Conservation (phyloP, 2,113 vertebrate genomes). For the Malurus elegans region DNA sequence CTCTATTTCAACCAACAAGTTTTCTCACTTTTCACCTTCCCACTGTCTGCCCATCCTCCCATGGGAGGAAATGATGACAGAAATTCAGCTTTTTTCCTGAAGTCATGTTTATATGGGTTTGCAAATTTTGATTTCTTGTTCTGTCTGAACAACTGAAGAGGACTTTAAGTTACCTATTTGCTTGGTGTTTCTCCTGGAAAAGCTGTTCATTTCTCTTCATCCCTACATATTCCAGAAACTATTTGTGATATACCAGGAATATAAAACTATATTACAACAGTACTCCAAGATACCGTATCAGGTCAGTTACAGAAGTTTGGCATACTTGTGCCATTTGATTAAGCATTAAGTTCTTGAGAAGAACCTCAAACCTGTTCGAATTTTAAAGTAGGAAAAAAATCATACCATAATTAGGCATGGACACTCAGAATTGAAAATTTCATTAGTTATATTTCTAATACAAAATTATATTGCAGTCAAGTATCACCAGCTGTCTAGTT, state of each 20-base stretch:
- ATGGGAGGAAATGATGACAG: fast-evolving
- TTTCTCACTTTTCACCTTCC: not conserved
- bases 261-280: not conserved
- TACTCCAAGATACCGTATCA: not conserved
- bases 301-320: not conserved
- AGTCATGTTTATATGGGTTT: not conserved
- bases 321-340: not conserved
- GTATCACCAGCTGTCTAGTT: not conserved
- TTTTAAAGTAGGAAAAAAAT: not conserved
- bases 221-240: not conserved
- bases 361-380: not conserved
- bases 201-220: not conserved
- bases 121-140: not conserved
- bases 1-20: not conserved
- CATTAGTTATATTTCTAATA: not conserved
- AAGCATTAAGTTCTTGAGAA: not conserved
- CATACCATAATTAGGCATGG: not conserved
- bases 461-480: not conserved
- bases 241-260: not conserved
- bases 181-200: not conserved
- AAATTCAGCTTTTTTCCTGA: not conserved
- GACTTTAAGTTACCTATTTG: not conserved
- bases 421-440: not conserved
- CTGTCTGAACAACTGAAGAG: not conserved
- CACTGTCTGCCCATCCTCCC: not conserved